Evolutionary conservation across 53 echinoderm and acorn worm genomes (phyloP).

Genomic region (Arbacia lixula): DNA sequence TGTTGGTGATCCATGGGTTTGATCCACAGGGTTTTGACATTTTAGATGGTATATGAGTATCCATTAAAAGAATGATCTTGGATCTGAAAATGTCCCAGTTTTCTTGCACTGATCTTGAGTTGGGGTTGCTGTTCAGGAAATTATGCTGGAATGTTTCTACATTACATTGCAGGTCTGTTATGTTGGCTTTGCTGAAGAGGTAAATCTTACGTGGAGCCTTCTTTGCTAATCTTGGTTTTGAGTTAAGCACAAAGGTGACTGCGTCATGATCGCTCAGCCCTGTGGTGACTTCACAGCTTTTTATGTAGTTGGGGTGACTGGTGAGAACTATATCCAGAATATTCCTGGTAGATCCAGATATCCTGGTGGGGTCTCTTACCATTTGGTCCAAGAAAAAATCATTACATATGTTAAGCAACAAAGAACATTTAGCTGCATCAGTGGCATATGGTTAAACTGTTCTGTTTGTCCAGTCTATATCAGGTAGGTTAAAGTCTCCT

Average conservation of each 20-base stretch:
- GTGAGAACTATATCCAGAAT: background rate
- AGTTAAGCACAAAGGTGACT: background rate
- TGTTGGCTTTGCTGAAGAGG: background rate
- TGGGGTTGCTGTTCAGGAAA: conserved; percentile 5
- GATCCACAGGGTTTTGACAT: conserved; percentile 4
- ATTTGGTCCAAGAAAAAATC: background rate
- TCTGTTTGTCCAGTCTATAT: too few relatives aligned
- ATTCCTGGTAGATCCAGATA: background rate
- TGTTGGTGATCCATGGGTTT: background rate
- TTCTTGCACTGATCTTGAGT: background rate
- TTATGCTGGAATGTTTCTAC: background rate
- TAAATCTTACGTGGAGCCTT: background rate
- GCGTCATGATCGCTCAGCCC: background rate
- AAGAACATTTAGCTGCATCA: too few relatives aligned
- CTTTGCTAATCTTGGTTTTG: background rate
- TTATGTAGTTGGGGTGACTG: background rate
- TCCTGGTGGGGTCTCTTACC: background rate
- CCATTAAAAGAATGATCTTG: background rate
- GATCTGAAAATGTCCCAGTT: background rate
- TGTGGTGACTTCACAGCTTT: background rate
- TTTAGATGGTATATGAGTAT: conserved; percentile 3
- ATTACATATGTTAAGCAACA: background rate
- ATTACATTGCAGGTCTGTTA: background rate
- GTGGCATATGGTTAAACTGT: too few relatives aligned
- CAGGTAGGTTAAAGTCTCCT: too few relatives aligned